A percentile compares a stretch with the other conserved stretches of the same genome.
phyloP scores from a whole-genome alignment of 1,140 invertebrate genomes.

The Sminthurinus signatus region DNA sequence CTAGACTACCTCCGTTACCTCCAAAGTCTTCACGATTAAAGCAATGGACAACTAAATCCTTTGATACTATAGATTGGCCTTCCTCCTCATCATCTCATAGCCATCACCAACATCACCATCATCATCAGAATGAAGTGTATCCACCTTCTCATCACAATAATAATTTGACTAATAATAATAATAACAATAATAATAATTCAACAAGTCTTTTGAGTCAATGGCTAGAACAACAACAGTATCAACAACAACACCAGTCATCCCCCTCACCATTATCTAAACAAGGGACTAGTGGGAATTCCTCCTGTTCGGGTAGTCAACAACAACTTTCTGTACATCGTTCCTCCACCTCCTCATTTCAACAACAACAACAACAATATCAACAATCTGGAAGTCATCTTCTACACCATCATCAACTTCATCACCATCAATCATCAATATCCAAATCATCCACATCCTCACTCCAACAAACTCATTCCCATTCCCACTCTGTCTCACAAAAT shows the following conservation, averaged over 20 bases:
- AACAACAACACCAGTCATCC: conserved; percentile 32
- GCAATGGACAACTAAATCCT: conserved; percentile 32
- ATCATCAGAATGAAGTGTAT: too few species aligned
- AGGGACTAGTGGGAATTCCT: too few species aligned
- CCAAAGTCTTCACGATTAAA: conserved; percentile 33
- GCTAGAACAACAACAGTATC: conserved; percentile 30
- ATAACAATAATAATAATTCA: conserved; percentile 10
- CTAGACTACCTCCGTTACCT: conserved; percentile 33
- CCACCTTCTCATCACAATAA: not conserved
- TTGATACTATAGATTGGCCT: conserved; percentile 22
- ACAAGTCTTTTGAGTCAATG: conserved; percentile 29
- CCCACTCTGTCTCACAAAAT: conserved; percentile 15
- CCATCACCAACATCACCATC: conserved; percentile 17
- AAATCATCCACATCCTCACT: not conserved
- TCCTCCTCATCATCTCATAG: not conserved
- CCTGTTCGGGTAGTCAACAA: conserved; percentile 4
- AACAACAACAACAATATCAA: conserved; percentile 10
- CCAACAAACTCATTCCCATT: conserved; percentile 2
- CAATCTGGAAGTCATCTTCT: not conserved
- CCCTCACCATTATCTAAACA: not conserved
- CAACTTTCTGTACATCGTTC: not conserved
- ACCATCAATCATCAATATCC: conserved; percentile 1
- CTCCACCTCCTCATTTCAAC: not conserved
- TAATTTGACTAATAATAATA: not conserved
- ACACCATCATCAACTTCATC: not conserved